Percentiles rank a stretch among this genome's conserved stretches.
These are phyloP conservation scores for Enteromius trimaculatus DNA, from an alignment of 2,797 vertebrate species.

Conservation along the genomic window DNA sequence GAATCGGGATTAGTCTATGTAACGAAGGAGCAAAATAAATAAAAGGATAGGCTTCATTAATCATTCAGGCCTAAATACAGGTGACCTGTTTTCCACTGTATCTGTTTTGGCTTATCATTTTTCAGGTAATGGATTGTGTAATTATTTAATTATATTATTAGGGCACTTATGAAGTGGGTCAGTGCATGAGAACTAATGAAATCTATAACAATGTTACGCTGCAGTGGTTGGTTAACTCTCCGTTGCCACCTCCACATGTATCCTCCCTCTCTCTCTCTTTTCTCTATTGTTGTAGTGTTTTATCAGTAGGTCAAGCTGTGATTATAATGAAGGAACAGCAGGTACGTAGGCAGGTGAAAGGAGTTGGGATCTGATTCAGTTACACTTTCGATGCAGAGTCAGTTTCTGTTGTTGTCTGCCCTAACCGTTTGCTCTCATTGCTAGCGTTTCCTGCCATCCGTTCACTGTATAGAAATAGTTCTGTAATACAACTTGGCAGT, in stretches of 20 bases:
- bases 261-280: conserved; percentile 13
- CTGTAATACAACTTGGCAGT: not conserved
- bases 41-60: conserved; percentile 37
- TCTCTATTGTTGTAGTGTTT: conserved; percentile 35
- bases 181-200: conserved; percentile 30
- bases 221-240: conserved; percentile 17
- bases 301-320: conserved; percentile 55
- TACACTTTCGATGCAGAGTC: conserved; percentile 25
- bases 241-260: conserved; percentile 34
- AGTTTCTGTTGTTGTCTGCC: conserved; percentile 5
- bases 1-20: conserved; percentile 73
- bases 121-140: conserved; percentile 30
- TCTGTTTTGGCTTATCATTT: conserved; percentile 18
- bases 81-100: conserved; percentile 35
- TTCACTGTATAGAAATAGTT: not conserved
- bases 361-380: conserved; percentile 51
- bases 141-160: conserved; percentile 42
- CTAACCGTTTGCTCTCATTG: not conserved
- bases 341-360: conserved; percentile 47
- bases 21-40: conserved; percentile 46
- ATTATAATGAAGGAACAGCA: conserved; percentile 54
- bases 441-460: not conserved
- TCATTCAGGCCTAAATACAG: conserved; percentile 34
- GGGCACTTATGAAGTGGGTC: conserved; percentile 32
- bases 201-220: conserved; percentile 16